These are phyloP conservation scores for Melanotaenia duboulayi DNA, from an alignment of 2,113 vertebrate genomes.

Conservation along the genomic window DNA sequence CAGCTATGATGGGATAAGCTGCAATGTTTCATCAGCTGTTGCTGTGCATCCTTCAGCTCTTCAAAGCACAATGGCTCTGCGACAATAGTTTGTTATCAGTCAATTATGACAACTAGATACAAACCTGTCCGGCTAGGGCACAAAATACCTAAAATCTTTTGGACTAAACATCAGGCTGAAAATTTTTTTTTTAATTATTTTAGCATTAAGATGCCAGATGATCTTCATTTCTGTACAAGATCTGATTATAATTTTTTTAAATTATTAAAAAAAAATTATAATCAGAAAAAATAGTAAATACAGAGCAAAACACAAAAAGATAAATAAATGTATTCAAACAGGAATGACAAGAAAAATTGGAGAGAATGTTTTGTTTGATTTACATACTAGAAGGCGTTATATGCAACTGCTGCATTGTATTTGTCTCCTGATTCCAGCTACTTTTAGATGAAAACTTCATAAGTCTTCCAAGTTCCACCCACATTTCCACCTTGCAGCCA, in stretches of 20 bases:
- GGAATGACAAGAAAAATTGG: no score
- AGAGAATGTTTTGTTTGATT: no score
- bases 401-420: background rate
- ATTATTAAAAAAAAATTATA: no score
- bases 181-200: constrained; percentile 16
- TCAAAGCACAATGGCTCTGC: constrained; percentile 25
- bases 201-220: background rate
- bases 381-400: background rate
- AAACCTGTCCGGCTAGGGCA: background rate
- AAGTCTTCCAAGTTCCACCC: no score
- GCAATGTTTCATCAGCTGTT: constrained; percentile 51
- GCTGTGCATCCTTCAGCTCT: constrained; percentile 22
- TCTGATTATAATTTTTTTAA: no score
- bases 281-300: no score
- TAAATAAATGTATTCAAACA: no score
- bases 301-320: no score
- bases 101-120: constrained; percentile 21
- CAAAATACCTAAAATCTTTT: background rate
- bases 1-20: constrained; percentile 32
- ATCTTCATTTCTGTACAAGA: no score
- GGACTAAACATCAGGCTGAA: background rate
- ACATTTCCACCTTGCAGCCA: no score
- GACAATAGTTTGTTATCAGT: constrained; percentile 38
- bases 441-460: no score
- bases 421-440: no score